These are phyloP conservation scores for Thereva unica DNA, from an alignment of 2,888 invertebrate species.

Conservation along the genomic window DNA sequence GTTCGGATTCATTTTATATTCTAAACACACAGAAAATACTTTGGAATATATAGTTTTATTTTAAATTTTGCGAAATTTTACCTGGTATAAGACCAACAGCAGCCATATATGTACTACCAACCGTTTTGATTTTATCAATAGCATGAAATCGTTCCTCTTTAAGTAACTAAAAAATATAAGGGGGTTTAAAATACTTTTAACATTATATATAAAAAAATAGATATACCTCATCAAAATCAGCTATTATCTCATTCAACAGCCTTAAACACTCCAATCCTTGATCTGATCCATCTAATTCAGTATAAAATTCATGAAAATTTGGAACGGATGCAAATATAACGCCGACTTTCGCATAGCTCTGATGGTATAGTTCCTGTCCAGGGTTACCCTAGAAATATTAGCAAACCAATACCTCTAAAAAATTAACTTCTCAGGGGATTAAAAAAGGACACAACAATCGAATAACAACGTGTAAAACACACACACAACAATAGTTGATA, in stretches of 20 bases:
- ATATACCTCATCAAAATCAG: slow-evolving; percentile 87
- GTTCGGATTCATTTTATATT: slow-evolving; percentile 58
- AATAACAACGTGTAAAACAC: slow-evolving; percentile 1
- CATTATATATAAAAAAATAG: slow-evolving; percentile 4
- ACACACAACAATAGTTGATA: slow-evolving; percentile 22
- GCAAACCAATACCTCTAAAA: slow-evolving; percentile 49
- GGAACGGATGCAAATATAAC: slow-evolving; percentile 92
- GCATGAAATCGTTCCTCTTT: slow-evolving; percentile 83
- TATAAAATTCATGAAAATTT: slow-evolving; percentile 93
- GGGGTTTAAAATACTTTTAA: slow-evolving; percentile 9
- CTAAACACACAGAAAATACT: slow-evolving; percentile 43
- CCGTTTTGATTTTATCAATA: slow-evolving; percentile 92
- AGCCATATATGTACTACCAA: slow-evolving; percentile 92
- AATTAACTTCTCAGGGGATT: slow-evolving; percentile 47
- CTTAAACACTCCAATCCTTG: slow-evolving; percentile 88
- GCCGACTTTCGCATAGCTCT: slow-evolving; percentile 87
- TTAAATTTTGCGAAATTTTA: slow-evolving; percentile 48
- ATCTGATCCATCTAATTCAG: slow-evolving; percentile 88
- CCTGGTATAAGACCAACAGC: slow-evolving; percentile 89
- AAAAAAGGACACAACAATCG: slow-evolving; percentile 40
- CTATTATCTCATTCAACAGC: slow-evolving; percentile 88
- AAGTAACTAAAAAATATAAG: slow-evolving; percentile 63
- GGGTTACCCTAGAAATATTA: slow-evolving; percentile 62
- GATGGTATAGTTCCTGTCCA: slow-evolving; percentile 87
- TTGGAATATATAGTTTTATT: not conserved